phyloP scores from a whole-genome alignment of 2,797 vertebrate species.

The Pelobates cultripes region DNA sequence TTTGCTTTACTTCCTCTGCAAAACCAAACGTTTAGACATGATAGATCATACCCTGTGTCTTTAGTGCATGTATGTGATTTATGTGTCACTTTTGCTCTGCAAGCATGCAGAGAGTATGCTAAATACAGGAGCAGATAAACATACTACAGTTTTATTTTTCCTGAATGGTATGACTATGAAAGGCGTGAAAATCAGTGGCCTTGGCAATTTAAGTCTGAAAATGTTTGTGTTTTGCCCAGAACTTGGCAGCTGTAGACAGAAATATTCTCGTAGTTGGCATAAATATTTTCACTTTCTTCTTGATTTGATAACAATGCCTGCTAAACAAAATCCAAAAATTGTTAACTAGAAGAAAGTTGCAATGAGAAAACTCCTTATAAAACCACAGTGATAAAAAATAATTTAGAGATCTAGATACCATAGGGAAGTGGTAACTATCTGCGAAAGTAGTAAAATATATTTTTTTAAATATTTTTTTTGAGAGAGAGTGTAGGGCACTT shows the following conservation, averaged over 20 bases:
- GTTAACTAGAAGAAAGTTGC: background rate
- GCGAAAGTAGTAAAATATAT: too few relatives aligned
- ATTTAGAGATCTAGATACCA: too few relatives aligned
- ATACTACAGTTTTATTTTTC: background rate
- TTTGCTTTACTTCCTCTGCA: background rate
- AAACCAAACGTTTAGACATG: background rate
- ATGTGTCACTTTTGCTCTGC: background rate
- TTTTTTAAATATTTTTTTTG: too few relatives aligned
- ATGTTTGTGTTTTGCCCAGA: background rate
- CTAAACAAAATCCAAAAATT: background rate
- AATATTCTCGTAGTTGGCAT: background rate
- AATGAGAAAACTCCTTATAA: too few relatives aligned
- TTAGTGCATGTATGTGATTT: constrained; percentile 28
- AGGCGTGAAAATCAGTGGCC: background rate
- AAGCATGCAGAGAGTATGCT: background rate
- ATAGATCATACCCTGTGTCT: background rate
- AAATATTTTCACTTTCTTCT: background rate
- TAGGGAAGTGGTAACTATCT: too few relatives aligned
- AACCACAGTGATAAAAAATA: too few relatives aligned
- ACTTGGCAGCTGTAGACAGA: background rate
- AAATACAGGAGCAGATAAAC: background rate
- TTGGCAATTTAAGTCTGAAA: background rate
- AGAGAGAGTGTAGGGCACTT: too few relatives aligned
- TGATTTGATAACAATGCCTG: background rate
- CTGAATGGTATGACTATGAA: background rate